A percentile compares a stretch with the other conserved stretches of the same genome.
Evolutionary conservation across 2,113 vertebrate species (phyloP).

Genomic region (Heterotis niloticus): DNA sequence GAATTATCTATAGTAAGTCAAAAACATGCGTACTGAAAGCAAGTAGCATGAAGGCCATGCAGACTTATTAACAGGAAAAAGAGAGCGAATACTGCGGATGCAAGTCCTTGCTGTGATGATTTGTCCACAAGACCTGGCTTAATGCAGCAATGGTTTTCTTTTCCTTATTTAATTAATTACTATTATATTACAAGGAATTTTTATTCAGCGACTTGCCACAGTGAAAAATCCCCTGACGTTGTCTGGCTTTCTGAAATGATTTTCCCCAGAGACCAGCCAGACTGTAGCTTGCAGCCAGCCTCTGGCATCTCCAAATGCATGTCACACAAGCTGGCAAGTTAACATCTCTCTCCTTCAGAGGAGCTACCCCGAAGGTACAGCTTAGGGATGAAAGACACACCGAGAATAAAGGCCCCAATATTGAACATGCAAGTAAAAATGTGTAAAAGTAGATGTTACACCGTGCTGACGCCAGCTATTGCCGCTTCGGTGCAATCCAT

Average conservation of each 20-base stretch:
- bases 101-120: too few relatives aligned
- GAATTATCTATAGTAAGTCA: too few relatives aligned
- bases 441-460: neutral
- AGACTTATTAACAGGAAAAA: too few relatives aligned
- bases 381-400: neutral
- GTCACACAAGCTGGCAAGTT: neutral
- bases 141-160: too few relatives aligned
- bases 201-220: neutral
- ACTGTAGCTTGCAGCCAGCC: neutral
- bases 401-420: neutral
- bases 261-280: neutral
- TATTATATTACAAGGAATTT: constrained; percentile 13
- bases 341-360: neutral
- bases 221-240: constrained; percentile 9
- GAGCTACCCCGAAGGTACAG: constrained; percentile 3
- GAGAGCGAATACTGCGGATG: too few relatives aligned
- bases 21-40: too few relatives aligned
- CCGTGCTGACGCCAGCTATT: neutral
- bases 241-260: neutral
- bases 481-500: constrained; percentile 7
- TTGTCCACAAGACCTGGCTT: too few relatives aligned
- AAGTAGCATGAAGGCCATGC: too few relatives aligned
- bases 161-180: neutral
- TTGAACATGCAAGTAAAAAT: neutral
- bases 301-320: neutral